Evolutionary conservation across 2,113 vertebrate species (phyloP), one percentile per base, ranked within the genome.

Genomic region (Cyphotilapia sp.): DNA sequence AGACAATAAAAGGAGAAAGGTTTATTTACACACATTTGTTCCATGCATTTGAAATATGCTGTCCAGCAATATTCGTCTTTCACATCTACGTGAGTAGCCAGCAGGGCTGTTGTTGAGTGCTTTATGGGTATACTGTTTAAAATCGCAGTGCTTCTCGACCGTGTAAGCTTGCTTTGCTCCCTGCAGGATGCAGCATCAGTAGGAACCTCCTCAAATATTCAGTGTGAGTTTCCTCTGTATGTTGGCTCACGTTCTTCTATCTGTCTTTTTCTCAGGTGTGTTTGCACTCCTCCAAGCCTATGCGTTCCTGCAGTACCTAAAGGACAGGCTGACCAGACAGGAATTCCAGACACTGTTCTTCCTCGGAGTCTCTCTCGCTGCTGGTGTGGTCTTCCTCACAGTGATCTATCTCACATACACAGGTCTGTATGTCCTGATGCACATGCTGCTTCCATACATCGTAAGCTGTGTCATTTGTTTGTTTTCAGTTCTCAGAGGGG

Each of bases 401-500:
- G 98, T 99, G 88, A 98, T 99, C 95, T 99, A 99, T 95, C 96
- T 99, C 94, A 99, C 98, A 6, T 99, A 99, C 49, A 98, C 98
- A 97, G 98, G 98, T 99, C 90, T 92, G 95, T 89, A 53, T 45
- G n/a, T n/a, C 9, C 53, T 6, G 4, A 24, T 59, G 53, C 7
- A 82, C n/a, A n/a, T 51, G 27, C 10, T 51, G 74, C 74, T 33
- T 51, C 10, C 0, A 31, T 51, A 51, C 45, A 0, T 31, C 1
- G 38, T 45, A 17, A 45, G 3, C 4, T 27, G 69, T 74, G 13
- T 74, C 38, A 74, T 45, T 40, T 40, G 2, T 74, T 45, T 45
- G 24, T 16, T 22, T 69, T 40, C 22, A 45, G 69, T 45, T 74
- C 40, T 1, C 8, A 74, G 66, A 40, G n/a, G n/a, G n/a, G n/a